Evolutionary conservation across 92 coral and sea anemone species (phyloP).

Genomic region (Parazoanthus darwini): DNA sequence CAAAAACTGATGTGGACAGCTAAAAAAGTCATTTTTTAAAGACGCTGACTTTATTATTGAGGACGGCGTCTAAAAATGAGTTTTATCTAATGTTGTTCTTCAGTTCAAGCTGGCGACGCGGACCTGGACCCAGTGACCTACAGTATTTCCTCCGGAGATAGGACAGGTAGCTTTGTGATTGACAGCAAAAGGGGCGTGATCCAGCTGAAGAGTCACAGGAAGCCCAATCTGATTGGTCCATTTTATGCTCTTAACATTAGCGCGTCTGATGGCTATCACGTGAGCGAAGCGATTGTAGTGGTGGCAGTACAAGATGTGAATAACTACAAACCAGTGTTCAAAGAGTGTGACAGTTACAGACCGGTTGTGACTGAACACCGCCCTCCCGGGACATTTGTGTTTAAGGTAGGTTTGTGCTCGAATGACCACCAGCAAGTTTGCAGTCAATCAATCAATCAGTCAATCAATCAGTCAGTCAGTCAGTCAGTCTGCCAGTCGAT

Average conservation of each 20-base stretch:
- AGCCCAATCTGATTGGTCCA: slow-evolving; percentile 71
- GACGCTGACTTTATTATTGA: too few species aligned
- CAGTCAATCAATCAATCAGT: too few species aligned
- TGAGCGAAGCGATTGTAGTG: slow-evolving; percentile 69
- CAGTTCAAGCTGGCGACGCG: slow-evolving; percentile 91
- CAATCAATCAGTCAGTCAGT: too few species aligned
- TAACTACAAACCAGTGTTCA: slow-evolving; percentile 90
- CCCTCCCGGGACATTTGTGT: slow-evolving; percentile 67
- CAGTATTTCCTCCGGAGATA: slow-evolving; percentile 84
- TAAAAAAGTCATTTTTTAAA: too few species aligned
- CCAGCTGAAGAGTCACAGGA: slow-evolving; percentile 57
- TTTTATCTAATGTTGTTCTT: neutral
- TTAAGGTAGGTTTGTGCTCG: slow-evolving; percentile 52
- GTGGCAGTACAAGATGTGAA: slow-evolving; percentile 87
- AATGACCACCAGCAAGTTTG: neutral
- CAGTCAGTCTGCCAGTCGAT: too few species aligned
- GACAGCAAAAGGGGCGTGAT: slow-evolving; percentile 83
- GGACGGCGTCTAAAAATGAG: neutral
- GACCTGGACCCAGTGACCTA: slow-evolving; percentile 83
- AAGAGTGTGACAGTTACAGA: slow-evolving; percentile 70
- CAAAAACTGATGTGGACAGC: too few species aligned
- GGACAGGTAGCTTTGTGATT: slow-evolving; percentile 82
- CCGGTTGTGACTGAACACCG: slow-evolving; percentile 77
- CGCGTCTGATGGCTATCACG: slow-evolving; percentile 88
- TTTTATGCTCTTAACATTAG: slow-evolving; percentile 78